Percentiles rank a stretch among this genome's conserved stretches.
Conservation (phyloP, 2,888 invertebrate species). For the Phaedon cochleariae region DNA sequence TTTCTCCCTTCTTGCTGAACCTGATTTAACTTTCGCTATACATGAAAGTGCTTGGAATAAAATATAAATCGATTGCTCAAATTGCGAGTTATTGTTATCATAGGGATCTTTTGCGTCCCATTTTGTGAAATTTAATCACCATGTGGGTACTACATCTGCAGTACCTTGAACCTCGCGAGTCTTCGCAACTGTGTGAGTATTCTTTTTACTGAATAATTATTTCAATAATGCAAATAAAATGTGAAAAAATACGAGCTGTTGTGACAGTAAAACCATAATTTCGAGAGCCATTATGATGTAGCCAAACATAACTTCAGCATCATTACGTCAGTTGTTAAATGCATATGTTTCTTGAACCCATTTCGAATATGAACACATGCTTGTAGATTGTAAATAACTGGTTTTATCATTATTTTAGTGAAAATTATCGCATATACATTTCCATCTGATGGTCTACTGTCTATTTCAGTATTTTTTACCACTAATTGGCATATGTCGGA, state of each 20-base stretch:
- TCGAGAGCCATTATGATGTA: background rate
- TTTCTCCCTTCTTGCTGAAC: no score
- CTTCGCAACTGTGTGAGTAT: background rate
- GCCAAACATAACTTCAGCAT: background rate
- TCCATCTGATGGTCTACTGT: background rate
- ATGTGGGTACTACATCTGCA: background rate
- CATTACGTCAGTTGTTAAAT: background rate
- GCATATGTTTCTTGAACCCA: background rate
- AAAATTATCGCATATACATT: background rate
- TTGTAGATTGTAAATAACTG: background rate
- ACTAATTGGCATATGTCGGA: slow-evolving; percentile 40
- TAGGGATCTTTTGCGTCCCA: no score
- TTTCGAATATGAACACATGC: background rate
- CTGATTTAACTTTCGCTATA: no score
- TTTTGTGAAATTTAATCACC: no score
- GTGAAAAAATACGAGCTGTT: background rate
- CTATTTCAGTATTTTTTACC: slow-evolving; percentile 15
- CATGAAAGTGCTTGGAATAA: no score
- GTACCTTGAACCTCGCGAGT: background rate
- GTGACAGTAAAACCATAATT: background rate
- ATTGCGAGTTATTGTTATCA: no score
- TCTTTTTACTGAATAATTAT: background rate
- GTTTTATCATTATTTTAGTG: background rate
- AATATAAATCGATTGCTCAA: no score
- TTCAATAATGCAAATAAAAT: background rate